Conservation (phyloP, 1,140 invertebrate genomes). For the Acromyrmex charruanus region DNA sequence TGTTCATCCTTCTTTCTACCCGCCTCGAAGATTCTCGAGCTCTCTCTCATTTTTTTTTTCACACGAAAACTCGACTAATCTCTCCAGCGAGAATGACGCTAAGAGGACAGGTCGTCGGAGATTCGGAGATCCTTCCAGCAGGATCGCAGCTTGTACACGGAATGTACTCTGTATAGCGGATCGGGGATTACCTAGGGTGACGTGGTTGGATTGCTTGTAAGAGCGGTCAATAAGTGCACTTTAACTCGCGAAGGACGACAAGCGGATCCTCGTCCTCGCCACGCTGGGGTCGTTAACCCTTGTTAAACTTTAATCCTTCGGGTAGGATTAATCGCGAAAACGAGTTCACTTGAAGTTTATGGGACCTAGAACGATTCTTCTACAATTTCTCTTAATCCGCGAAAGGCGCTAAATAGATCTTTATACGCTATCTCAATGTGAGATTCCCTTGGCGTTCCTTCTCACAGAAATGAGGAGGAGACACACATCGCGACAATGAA, state of each 20-base stretch:
- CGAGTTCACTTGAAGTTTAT: conserved; percentile 37
- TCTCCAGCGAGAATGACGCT: conserved; percentile 53
- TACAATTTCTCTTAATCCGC: conserved; percentile 32
- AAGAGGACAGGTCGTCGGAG: conserved; percentile 62
- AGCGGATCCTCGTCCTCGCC: conserved; percentile 17
- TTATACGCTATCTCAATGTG: neutral
- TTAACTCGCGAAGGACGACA: conserved; percentile 52
- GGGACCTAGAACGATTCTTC: conserved; percentile 40
- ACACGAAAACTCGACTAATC: conserved; percentile 48
- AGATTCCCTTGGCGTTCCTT: neutral
- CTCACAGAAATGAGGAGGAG: neutral
- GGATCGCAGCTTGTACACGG: conserved; percentile 50
- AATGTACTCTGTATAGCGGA: conserved; percentile 43
- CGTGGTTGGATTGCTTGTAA: conserved; percentile 60
- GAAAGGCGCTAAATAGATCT: conserved; percentile 27
- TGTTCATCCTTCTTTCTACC: neutral
- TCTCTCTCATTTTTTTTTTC: neutral
- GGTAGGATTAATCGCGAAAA: conserved; percentile 47
- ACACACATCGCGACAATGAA: neutral
- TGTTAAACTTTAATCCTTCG: conserved; percentile 56
- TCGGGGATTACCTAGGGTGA: conserved; percentile 40
- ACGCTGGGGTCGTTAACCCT: conserved; percentile 35
- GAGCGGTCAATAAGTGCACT: conserved; percentile 62
- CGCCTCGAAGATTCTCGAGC: neutral
- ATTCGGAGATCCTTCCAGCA: conserved; percentile 53